Percentiles rank a stretch among this genome's conserved stretches.
Evolutionary conservation across 2,113 vertebrate species (phyloP).

Genomic region (Gavia stellata): DNA sequence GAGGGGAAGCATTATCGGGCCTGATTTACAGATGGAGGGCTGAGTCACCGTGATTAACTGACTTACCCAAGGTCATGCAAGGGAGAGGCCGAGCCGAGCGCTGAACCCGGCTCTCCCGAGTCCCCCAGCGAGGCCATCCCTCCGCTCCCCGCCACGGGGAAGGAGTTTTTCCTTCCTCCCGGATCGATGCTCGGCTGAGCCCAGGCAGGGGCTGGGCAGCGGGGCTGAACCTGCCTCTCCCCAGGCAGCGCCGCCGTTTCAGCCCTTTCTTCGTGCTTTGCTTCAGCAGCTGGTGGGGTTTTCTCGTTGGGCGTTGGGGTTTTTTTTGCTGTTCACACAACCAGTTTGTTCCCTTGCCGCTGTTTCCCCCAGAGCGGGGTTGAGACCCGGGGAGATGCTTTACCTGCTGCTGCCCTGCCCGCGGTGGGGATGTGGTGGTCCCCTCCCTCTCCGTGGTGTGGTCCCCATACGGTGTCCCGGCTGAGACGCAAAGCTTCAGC

Average conservation of each 20-base stretch:
- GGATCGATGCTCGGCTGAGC: background rate
- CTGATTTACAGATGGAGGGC: constrained; percentile 21
- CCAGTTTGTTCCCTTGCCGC: fast-evolving
- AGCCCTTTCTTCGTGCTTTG: background rate
- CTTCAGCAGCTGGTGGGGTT: background rate
- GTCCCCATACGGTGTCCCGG: fast-evolving
- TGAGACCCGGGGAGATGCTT: background rate
- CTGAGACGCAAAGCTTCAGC: background rate
- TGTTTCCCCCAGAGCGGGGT: fast-evolving
- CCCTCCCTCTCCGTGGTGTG: fast-evolving
- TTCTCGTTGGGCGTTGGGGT: fast-evolving
- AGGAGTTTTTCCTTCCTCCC: background rate
- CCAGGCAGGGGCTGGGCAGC: background rate
- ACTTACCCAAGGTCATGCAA: constrained; percentile 15
- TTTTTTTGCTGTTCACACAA: background rate
- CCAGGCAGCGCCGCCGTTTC: background rate
- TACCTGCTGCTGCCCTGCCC: background rate
- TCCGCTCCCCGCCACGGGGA: fast-evolving
- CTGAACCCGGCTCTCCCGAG: background rate
- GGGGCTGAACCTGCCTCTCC: background rate
- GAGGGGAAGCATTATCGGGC: background rate
- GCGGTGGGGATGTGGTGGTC: fast-evolving
- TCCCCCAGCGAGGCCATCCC: background rate
- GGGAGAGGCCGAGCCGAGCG: background rate
- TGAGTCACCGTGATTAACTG: constrained; percentile 26